Conservation (phyloP, 2,797 vertebrate species). For the Cossypha dichroa region DNA sequence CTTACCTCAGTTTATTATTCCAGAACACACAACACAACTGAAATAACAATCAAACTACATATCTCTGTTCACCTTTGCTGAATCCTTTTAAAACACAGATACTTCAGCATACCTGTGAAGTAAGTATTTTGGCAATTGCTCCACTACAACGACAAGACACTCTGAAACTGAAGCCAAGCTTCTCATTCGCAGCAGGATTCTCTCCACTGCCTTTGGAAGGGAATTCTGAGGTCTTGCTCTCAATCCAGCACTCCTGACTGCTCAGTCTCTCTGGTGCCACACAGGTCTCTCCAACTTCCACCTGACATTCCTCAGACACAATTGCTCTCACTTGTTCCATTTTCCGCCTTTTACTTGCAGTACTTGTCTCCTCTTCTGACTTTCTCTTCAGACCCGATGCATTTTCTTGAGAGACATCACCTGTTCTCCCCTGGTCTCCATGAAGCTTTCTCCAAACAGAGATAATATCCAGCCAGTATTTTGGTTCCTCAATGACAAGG, state of each 20-base stretch:
- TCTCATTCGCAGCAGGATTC: not conserved
- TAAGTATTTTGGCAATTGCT: slow-evolving; percentile 75
- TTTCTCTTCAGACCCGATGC: slow-evolving; percentile 56
- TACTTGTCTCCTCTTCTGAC: not conserved
- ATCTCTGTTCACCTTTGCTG: not conserved
- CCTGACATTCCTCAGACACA: not conserved
- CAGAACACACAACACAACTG: not conserved
- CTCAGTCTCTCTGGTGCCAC: not conserved
- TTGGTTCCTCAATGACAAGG: slow-evolving; percentile 73
- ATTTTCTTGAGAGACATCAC: not conserved
- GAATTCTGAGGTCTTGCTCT: not conserved
- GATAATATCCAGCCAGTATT: slow-evolving; percentile 76
- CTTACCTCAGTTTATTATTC: not conserved
- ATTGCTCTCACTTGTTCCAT: not conserved
- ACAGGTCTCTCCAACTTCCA: not conserved
- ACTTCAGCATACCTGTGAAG: slow-evolving; percentile 77
- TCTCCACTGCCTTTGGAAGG: not conserved
- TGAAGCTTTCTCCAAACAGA: slow-evolving; percentile 77
- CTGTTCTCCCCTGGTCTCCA: not conserved
- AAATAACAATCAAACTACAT: not conserved
- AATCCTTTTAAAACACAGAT: not conserved
- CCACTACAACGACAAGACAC: slow-evolving; percentile 91
- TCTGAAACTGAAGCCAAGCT: slow-evolving; percentile 77
- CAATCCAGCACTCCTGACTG: not conserved
- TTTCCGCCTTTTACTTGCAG: slow-evolving; percentile 61